A percentile compares a stretch with the other conserved stretches of the same genome.
These are phyloP conservation scores for Tridacna crocea DNA, from an alignment of 2,888 invertebrate species.

Conservation along the genomic window DNA sequence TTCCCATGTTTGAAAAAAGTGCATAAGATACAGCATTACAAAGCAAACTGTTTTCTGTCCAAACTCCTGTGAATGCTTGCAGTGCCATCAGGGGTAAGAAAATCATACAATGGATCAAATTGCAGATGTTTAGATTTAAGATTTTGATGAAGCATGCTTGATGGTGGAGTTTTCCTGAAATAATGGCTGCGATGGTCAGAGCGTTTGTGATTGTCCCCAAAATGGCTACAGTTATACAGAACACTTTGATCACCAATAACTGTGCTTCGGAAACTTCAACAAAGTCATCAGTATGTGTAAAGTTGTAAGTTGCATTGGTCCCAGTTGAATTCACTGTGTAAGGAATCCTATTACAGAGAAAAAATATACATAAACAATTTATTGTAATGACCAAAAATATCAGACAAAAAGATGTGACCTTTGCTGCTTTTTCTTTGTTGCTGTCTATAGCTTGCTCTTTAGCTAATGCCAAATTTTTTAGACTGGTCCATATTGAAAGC, in stretches of 20 bases:
- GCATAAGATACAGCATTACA: slow-evolving; percentile 62
- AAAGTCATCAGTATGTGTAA: neutral
- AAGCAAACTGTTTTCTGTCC: slow-evolving; percentile 34
- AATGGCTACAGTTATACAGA: slow-evolving; percentile 41
- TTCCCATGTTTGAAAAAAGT: slow-evolving; percentile 59
- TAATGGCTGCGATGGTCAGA: slow-evolving; percentile 57
- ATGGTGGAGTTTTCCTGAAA: slow-evolving; percentile 52
- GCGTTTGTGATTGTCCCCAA: slow-evolving; percentile 60
- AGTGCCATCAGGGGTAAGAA: slow-evolving; percentile 58
- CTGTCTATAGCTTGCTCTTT: too few relatives aligned
- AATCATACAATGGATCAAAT: slow-evolving; percentile 55
- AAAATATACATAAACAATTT: too few relatives aligned
- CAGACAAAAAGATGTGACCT: too few relatives aligned
- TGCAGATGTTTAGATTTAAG: slow-evolving; percentile 62
- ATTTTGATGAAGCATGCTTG: slow-evolving; percentile 62
- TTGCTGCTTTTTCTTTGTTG: too few relatives aligned
- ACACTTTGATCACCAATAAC: slow-evolving; percentile 44
- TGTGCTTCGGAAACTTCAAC: slow-evolving; percentile 30
- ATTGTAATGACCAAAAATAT: too few relatives aligned
- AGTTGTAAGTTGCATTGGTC: neutral
- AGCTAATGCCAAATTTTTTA: too few relatives aligned
- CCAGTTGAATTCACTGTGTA: neutral
- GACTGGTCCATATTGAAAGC: too few relatives aligned
- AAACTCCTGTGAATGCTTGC: slow-evolving; percentile 53
- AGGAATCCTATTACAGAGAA: too few relatives aligned